Conservation (phyloP, 2,888 invertebrate species). For the Chymomyza caudatula region DNA sequence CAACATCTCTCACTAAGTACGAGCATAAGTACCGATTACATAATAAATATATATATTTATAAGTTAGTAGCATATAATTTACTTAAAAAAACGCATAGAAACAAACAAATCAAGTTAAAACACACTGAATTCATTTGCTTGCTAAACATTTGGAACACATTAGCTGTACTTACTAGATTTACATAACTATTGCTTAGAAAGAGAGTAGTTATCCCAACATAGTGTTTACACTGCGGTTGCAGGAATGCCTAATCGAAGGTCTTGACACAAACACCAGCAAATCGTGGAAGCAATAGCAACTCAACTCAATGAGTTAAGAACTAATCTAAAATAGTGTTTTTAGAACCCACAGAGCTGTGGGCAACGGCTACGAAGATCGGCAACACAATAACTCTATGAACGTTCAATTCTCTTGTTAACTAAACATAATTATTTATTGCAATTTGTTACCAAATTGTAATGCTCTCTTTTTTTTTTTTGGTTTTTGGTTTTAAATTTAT, state of each 20-base stretch:
- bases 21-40: conserved; percentile 26
- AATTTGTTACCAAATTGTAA: not conserved
- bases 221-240: too few species aligned
- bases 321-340: not conserved
- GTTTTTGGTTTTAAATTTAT: not conserved
- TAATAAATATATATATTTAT: not conserved
- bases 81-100: conserved; percentile 15
- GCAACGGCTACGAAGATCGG: too few species aligned
- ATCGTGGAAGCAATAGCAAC: not conserved
- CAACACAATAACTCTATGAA: too few species aligned
- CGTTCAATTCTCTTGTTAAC: not conserved
- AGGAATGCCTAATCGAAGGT: not conserved
- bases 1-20: conserved; percentile 28
- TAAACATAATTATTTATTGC: not conserved
- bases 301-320: not conserved
- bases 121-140: conserved; percentile 29
- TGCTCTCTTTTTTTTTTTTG: not conserved
- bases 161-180: conserved; percentile 47
- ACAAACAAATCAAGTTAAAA: conserved; percentile 8
- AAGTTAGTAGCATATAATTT: not conserved
- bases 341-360: not conserved
- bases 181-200: conserved; percentile 25
- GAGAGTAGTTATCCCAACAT: not conserved
- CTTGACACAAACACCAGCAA: not conserved
- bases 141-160: conserved; percentile 58